Evolutionary conservation across 1,140 invertebrate genomes (phyloP).

Genomic region (Periplaneta americana): DNA sequence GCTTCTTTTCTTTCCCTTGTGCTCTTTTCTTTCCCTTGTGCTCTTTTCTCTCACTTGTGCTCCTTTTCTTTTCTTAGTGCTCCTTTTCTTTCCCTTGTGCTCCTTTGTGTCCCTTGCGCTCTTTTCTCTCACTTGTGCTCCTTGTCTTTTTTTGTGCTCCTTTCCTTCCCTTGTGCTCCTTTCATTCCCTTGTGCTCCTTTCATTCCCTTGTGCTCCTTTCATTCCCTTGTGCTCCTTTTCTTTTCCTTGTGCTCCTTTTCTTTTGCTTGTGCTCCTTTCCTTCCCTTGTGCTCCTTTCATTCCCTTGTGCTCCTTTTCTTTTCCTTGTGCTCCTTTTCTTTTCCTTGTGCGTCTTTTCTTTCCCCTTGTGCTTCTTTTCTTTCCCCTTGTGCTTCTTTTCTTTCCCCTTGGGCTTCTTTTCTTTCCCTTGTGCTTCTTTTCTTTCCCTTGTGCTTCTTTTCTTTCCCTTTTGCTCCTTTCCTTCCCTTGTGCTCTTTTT

Average conservation of each 20-base stretch:
- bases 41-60: not conserved
- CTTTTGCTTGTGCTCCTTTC: not conserved
- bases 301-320: not conserved
- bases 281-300: not conserved
- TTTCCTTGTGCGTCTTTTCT: not conserved
- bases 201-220: not conserved
- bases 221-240: not conserved
- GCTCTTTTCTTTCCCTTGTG: no score
- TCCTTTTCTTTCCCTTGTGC: not conserved
- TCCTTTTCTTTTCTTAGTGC: not conserved
- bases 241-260: not conserved
- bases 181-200: no score
- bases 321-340: not conserved
- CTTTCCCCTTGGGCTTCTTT: not conserved
- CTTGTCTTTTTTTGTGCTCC: not conserved
- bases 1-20: no score
- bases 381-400: not conserved
- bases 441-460: not conserved
- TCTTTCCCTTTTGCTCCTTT: no score
- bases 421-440: not conserved
- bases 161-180: no score
- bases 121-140: not conserved
- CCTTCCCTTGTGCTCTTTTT: not conserved
- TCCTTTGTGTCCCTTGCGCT: not conserved
- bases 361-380: not conserved